Evolutionary conservation across 1,140 invertebrate genomes (phyloP), one percentile per base, ranked within the genome.

Genomic region (Drosophila novamexicana): DNA sequence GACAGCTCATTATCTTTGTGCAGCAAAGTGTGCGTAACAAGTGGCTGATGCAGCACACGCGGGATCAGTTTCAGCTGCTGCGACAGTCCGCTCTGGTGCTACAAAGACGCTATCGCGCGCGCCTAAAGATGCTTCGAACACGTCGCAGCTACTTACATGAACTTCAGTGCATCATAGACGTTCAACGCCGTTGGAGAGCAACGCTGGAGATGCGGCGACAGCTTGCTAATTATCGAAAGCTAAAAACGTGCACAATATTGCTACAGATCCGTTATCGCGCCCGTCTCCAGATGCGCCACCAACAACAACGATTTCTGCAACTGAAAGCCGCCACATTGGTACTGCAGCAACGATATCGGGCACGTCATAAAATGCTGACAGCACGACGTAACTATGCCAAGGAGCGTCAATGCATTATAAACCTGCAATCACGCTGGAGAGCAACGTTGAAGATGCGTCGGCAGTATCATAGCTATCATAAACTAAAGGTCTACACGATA

Each of bases 181-280:
- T 83, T 5, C 94, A 95, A 63, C 91, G 91, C n/a, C 67, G 67
- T 10, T 95, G 93, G 74, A 92, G 93, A 81, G 93, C 92, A 22
- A 84, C 75, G 3, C 91, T 91, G 50, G 32, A 84, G 6, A 73
- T 70, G 66, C 64, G 79, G 34, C n/a, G 8, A 1, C 49, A 57
- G 8, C 40, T 37, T 6, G 12, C 18, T 5, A 50, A 71, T 18
- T 94, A 90, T 73, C 12, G 85, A 5, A 42, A 63, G 7, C 36
- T 91, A 6, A 92, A 80, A 58, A 39, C 5, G 3, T 10, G 10
- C 29, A 1, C 85, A 81, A 7, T 75, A 58, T 2, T 77, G 9
- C 6, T 70, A 7, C 58, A 70, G 40, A n/a, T 10, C 3, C 47
- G 12, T 1, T 34, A 71, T 16, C 63, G 75, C 6, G 81, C 77